Base-by-base conservation (phyloP, 2,888 invertebrate species). In the Chrysolina oricalcia region DNA sequence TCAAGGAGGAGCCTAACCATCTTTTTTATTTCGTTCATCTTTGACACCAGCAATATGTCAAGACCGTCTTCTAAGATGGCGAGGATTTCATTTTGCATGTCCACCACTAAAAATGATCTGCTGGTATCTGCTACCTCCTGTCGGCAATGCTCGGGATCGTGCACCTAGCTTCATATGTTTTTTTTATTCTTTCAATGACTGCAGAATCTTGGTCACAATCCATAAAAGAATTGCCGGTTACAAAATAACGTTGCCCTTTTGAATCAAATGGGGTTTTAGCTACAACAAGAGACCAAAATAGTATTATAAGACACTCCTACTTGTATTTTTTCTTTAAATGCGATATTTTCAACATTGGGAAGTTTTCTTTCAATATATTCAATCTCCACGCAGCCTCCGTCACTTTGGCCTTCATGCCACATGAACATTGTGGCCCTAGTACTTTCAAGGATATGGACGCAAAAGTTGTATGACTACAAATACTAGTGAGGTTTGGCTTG, bases 211-310 rank as follows among this genome's bases (percentile, higher is more conserved):
- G 65, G 4, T 40, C 15, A 23, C 8, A 27, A 35, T 65, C 65
- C 40, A 65, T 35, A 15, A 27, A 35, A 65, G 65, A 35, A 65
- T 65, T 35, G 35, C 65, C 40, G 3, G 35, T 35, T 65, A 65
- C 35, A 27, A 65, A 65, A 27, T 65, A 40, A 35, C n/a, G 65
- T 13, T 65, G 65, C 35, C 35, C 41, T 40, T 35, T 40, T 65
- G 40, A 65, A 35, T 65, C 27, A 41, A 65, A 9, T 65, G 35
- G 65, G 40, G 65, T 27, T 65, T 65, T 23, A 35, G 65, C 65
- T 65, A 27, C 65, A 27, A 65, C 65, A 35, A 1, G 15, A 35
- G 4, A 65, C 65, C 41, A 35, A 15, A 65, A 35, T 65, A 2
- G 35, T 23, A 35, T 35, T 2, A 40, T 65, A 56, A 56, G 13